Conservation (phyloP, 2,888 invertebrate species). For the Pecten maximus region DNA sequence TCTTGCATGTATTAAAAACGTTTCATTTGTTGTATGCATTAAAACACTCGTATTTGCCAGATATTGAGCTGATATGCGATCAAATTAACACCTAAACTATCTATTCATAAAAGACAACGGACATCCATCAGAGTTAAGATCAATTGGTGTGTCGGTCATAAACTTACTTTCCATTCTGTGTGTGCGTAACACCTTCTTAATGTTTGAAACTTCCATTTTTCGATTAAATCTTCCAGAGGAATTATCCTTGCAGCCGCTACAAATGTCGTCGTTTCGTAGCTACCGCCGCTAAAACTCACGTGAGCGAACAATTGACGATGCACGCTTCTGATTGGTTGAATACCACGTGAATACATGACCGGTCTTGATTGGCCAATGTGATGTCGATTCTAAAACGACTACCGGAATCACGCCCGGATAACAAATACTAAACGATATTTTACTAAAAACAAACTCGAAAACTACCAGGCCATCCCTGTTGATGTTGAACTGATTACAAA, state of each 20-base stretch:
- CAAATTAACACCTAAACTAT: no score
- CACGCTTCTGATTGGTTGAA: background rate
- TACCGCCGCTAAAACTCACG: slow-evolving; percentile 26
- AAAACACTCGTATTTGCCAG: no score
- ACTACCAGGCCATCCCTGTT: no score
- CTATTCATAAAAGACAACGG: background rate
- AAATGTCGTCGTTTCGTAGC: slow-evolving; percentile 29
- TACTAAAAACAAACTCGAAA: no score
- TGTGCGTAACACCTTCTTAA: background rate
- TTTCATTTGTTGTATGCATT: no score
- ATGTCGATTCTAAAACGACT: background rate
- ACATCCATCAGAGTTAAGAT: background rate
- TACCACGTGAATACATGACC: background rate
- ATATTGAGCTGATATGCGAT: no score
- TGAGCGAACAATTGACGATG: background rate
- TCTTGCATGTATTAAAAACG: no score
- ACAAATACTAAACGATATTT: no score
- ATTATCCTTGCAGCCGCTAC: background rate
- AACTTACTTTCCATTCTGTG: slow-evolving; percentile 2
- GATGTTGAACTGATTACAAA: no score
- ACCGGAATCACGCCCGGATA: background rate
- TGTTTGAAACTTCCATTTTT: background rate
- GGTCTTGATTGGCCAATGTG: background rate
- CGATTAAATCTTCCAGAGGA: background rate
- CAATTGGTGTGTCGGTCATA: background rate